Base-by-base conservation (phyloP, 2,888 invertebrate species). In the Conistra vaccinii region DNA sequence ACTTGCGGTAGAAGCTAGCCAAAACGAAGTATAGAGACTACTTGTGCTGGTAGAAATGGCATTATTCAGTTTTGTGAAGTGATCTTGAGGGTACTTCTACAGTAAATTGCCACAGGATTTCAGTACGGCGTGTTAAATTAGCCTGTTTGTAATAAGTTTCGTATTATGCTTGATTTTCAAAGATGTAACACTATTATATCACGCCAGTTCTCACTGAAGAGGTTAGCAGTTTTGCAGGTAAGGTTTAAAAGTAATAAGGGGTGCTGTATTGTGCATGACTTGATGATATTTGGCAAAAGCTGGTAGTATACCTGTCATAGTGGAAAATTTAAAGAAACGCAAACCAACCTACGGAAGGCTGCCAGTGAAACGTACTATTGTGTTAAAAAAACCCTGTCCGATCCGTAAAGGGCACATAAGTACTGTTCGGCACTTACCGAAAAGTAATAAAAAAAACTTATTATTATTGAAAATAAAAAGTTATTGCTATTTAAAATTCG, bases 1-100 rank as follows among this genome's bases (percentile, higher is more conserved):
- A 68, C 62, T 69, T 72, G 61, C n/a, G 48, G 48, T 61, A 29
- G 69, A 69, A 63, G 51, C 45, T 14, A 45, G 10, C 60, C n/a
- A 39, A 35, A 62, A 48, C 32, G 1, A 12, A 69, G n/a, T 42
- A 45, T 39, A 17, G 6, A 65, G 23, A 20, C 14, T 29, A 32
- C 4, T 17, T 26, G 26, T 26, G 35, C 17, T 10, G 35, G 20
- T 14, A 35, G 14, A 45, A 67, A 14, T 32, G 9, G 14, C 9
- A 45, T n/a, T 9, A 3, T 26, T 14, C 14, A n/a, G 29, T 57
- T 57, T 20, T 20, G 57, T 29, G 5, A 39, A 53, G 9, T 42
- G 29, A 39, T 71, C 2, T 12, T 63, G 20, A n/a, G 29, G 7
- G 3, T 29, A 29, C 14, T 7, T 5, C 1, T 12, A 23, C 48